phyloP scores from a whole-genome alignment of 2,113 vertebrate species.

The Mus pahari region DNA sequence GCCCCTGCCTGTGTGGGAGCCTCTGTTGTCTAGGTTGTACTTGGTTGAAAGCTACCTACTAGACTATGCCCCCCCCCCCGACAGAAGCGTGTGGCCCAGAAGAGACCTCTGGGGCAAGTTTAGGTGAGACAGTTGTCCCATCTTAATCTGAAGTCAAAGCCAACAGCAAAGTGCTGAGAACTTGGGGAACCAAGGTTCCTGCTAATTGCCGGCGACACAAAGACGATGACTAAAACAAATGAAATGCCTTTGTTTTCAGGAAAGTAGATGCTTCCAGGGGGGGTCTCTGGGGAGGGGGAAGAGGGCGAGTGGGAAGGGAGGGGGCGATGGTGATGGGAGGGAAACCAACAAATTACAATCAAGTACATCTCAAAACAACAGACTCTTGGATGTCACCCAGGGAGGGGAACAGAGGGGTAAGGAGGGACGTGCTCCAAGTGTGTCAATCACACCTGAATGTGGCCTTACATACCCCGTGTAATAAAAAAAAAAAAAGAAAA shows the following conservation, averaged over 20 bases:
- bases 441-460: background rate
- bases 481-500: background rate
- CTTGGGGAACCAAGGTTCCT: background rate
- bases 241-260: background rate
- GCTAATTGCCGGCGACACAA: fast-evolving
- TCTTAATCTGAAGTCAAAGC: background rate
- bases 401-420: background rate
- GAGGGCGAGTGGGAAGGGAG: background rate
- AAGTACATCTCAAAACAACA: background rate
- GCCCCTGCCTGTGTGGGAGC: background rate
- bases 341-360: too few relatives aligned
- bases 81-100: background rate
- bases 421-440: too few relatives aligned
- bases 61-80: background rate
- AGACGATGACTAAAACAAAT: background rate
- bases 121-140: too few relatives aligned
- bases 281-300: too few relatives aligned
- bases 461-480: background rate
- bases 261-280: background rate
- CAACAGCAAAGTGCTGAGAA: background rate
- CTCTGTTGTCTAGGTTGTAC: background rate
- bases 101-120: background rate
- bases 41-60: background rate
- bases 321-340: background rate
- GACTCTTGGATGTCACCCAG: background rate